Evolutionary conservation across 2,797 vertebrate genomes (phyloP), one percentile per base, ranked within the genome.

Genomic region (Chromis chromis): DNA sequence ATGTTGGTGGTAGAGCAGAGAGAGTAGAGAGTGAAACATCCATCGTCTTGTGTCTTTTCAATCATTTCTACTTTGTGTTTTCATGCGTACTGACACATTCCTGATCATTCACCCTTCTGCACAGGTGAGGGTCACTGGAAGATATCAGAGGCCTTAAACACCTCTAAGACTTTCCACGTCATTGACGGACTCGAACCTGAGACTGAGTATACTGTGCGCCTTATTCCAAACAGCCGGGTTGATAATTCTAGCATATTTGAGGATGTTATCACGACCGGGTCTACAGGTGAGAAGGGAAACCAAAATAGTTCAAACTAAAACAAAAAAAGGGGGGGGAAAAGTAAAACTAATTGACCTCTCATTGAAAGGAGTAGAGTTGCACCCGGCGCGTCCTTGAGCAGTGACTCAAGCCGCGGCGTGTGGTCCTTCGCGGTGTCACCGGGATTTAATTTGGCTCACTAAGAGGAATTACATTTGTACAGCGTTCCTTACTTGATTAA

Each of bases 181-280:
- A 91, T 95, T 95, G 95, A 96, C 71, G 94, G 91, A n/a, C 93
- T 95, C 82, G 94, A 96, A 89, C 94, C 96, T 44, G 96, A 94
- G 87, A 95, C 95, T 68, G 95, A 95, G 67, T 96, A 96, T 87
- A 95, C 94, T 92, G 94, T 97, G 91, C 95, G 92, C 85, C 94
- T 96, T 82, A 92, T 96, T 94, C 94, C 96, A 92, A 96, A 96
- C 96, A 94, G 93, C 86, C 92, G 94, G 95, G 91, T 94, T 92
- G 94, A 95, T 96, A 96, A 96, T 93, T 95, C 94, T 96, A 96
- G 95, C 93, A 95, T 97, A 94, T 97, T 96, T 95, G 95, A 96
- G 96, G 96, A 96, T 92, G 94, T 97, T 93, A 94, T 97, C 95
- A 95, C 90, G 85, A 96, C 96, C 33, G 92, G 92, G 94, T 95